Evolutionary conservation across 2,888 invertebrate species (phyloP).

Genomic region (Xestobium rufovillosum): DNA sequence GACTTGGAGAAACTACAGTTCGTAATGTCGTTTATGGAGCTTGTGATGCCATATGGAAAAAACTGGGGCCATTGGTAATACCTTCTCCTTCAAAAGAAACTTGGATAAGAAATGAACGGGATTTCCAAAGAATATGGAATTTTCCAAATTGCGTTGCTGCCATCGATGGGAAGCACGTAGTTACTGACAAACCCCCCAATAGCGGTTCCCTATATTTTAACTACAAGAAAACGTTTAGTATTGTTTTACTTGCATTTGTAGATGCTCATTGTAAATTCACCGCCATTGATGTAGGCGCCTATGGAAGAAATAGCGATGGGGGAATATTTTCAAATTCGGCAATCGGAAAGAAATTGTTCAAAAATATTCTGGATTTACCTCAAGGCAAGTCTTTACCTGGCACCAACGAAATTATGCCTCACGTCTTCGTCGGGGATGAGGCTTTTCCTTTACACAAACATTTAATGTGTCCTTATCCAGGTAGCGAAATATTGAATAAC

Average conservation of each 20-base stretch:
- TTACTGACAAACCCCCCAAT: constrained; percentile 1
- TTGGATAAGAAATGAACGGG: constrained; percentile 2
- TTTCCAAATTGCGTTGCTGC: constrained; percentile 2
- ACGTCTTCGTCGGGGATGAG: constrained; percentile 3
- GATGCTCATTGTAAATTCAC: constrained; percentile 3
- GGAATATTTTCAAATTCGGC: not conserved
- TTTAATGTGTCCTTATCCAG: constrained; percentile 2
- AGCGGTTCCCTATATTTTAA: constrained; percentile 1
- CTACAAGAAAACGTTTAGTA: constrained; percentile 3
- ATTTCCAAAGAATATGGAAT: constrained; percentile 2
- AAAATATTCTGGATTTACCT: constrained; percentile 2
- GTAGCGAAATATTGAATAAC: constrained; percentile 2
- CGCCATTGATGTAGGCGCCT: constrained; percentile 2
- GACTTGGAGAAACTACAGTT: constrained; percentile 2
- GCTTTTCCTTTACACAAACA: constrained; percentile 3
- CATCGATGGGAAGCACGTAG: constrained; percentile 3
- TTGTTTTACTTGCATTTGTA: constrained; percentile 1
- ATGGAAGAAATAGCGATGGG: constrained; percentile 1
- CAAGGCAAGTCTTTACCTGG: constrained; percentile 1
- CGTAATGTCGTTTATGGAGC: no score
- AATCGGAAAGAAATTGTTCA: not conserved
- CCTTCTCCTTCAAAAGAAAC: constrained; percentile 3
- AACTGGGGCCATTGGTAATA: constrained; percentile 3
- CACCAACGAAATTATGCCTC: constrained; percentile 1
- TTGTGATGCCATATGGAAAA: constrained; percentile 1